phyloP scores from a whole-genome alignment of 2,113 vertebrate genomes.

The Leptobrachium leishanense region DNA sequence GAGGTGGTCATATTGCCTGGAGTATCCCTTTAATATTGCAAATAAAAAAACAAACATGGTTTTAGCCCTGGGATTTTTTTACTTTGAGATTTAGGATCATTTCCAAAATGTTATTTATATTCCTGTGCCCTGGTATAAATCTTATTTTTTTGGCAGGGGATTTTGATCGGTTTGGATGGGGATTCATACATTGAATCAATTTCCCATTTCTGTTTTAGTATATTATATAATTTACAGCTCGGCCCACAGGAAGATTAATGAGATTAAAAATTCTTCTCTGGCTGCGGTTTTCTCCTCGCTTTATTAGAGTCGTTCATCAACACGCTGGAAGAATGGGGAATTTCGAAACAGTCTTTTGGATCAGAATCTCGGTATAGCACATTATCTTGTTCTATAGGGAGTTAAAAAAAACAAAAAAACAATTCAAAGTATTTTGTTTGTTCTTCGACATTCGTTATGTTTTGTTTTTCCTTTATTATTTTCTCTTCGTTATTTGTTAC shows the following conservation, averaged over 20 bases:
- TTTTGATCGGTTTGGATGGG: conserved; percentile 4
- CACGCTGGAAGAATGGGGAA: conserved; percentile 10
- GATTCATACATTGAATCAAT: conserved; percentile 6
- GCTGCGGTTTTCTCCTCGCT: not conserved
- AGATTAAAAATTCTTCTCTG: conserved; percentile 18
- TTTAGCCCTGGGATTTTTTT: not conserved
- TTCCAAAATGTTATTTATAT: not conserved
- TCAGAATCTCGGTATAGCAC: not conserved
- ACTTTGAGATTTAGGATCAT: not conserved
- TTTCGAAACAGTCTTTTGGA: not conserved
- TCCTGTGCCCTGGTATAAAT: not conserved
- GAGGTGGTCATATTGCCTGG: too few relatives aligned
- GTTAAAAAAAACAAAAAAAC: not conserved
- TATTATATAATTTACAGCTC: conserved; percentile 23
- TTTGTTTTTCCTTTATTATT: too few relatives aligned
- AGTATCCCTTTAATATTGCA: too few relatives aligned
- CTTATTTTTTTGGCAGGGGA: not conserved
- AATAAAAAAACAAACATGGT: too few relatives aligned
- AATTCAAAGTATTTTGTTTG: too few relatives aligned
- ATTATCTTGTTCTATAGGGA: not conserved
- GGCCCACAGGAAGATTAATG: conserved; percentile 33
- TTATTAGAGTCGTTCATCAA: conserved; percentile 35
- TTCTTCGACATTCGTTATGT: too few relatives aligned
- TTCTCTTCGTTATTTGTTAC: too few relatives aligned
- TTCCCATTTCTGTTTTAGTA: conserved; percentile 24